phyloP scores from a whole-genome alignment of 2,113 vertebrate genomes.

The Ochotona curzoniae region DNA sequence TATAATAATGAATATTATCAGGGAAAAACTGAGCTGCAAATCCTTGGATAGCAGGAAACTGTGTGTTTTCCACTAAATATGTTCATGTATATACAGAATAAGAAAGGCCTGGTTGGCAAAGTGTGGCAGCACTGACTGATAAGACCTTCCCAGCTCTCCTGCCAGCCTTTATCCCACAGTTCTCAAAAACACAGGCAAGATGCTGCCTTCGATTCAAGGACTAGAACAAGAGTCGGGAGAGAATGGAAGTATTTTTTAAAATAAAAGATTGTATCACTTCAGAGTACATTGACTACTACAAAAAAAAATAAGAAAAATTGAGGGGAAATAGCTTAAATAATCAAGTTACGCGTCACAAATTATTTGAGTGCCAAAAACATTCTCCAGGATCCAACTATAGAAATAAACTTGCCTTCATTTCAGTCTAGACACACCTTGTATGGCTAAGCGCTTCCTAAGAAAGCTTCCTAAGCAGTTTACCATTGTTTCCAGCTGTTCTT shows the following conservation, averaged over 20 bases:
- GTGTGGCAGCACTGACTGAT: background rate
- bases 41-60: background rate
- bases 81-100: background rate
- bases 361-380: background rate
- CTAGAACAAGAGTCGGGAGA: background rate
- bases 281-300: background rate
- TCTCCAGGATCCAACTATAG: background rate
- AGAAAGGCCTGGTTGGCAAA: background rate
- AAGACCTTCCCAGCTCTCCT: background rate
- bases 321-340: background rate
- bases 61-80: background rate
- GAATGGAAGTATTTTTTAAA: background rate
- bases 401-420: background rate
- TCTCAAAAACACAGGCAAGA: constrained; percentile 9
- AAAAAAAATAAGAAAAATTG: background rate
- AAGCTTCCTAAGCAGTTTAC: background rate
- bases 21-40: background rate
- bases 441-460: background rate
- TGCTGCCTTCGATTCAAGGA: background rate
- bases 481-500: background rate
- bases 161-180: background rate
- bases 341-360: background rate
- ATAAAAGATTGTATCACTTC: background rate
- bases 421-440: background rate
- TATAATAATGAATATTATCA: background rate